Conservation (phyloP, 2,113 vertebrate genomes). For the Notarius quadriscutis region DNA sequence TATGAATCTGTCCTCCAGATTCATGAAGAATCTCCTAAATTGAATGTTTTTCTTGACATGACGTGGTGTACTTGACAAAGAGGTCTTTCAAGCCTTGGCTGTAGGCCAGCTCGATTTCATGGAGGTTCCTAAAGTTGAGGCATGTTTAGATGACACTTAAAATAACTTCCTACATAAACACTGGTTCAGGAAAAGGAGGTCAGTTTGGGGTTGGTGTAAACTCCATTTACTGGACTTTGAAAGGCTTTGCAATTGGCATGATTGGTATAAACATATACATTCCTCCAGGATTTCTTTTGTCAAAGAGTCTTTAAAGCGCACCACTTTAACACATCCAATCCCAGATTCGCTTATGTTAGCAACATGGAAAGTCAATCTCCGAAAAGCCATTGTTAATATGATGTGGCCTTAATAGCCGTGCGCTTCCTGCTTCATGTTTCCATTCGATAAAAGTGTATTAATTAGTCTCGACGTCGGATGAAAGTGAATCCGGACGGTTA, state of each 20-base stretch:
- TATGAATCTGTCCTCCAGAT: constrained; percentile 5
- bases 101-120: not conserved
- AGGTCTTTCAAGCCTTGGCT: not conserved
- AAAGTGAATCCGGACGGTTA: constrained; percentile 6
- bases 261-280: constrained; percentile 25
- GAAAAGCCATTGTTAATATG: not conserved
- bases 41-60: not conserved
- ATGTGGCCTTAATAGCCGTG: not conserved
- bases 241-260: constrained; percentile 21
- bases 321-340: not conserved
- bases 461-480: not conserved
- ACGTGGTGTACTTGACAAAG: not conserved
- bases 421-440: constrained; percentile 22
- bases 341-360: not conserved
- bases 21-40: not conserved
- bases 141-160: constrained; percentile 35
- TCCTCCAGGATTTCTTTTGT: constrained; percentile 27
- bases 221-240: constrained; percentile 21
- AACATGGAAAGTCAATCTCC: not conserved
- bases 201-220: not conserved
- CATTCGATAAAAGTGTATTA: constrained; percentile 13
- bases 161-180: constrained; percentile 45
- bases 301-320: constrained; percentile 12
- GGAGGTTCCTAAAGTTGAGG: not conserved
- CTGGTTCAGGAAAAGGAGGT: constrained; percentile 13